Evolutionary conservation across 1,140 invertebrate species (phyloP), one percentile per base, ranked within the genome.

Genomic region (Drosophila chauvacae): DNA sequence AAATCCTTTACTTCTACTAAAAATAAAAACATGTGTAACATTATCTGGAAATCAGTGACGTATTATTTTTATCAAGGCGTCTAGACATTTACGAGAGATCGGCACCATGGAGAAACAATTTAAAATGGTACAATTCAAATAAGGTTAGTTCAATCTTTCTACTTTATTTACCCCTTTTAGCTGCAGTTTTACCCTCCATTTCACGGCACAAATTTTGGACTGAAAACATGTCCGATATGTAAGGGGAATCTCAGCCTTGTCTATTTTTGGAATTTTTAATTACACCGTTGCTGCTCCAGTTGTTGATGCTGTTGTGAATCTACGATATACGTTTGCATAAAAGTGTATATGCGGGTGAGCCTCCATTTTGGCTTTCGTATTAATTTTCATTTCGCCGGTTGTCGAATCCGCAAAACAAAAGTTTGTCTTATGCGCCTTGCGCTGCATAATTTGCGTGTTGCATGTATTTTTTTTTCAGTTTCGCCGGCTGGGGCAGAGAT

Each of bases 371-470:
- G 72, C 72, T 87, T 77, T 80, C 84, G 57, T 90, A 87, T 87
- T 90, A 84, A 78, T 87, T 87, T 87, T 90, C 85, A 80, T 84
- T 80, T 70, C 65, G 77, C 77, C 73, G 51, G 59, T 71, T 88
- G 84, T 87, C 85, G 85, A 87, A 80, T 84, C 63, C 73, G 80
- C 72, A 69, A 77, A 82, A 62, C 74, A 77, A 87, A 87, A 87
- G 85, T 87, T 81, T 90, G 80, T 90, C 85, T 87, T 87, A 77
- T 84, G 77, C 79, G 80, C 84, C 80, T 85, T 80, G 81, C 74
- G 77, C 62, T 87, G 85, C 77, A 87, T 87, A 87, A 88, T 87
- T 88, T 87, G 76, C 72, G 77, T 90, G 73, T 80, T 87, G 80
- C 83, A 85, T 76, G 51, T 23, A 50, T 45, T 51, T 75, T 75